phyloP scores from a whole-genome alignment of 2,797 vertebrate genomes.

The Scomberomorus guttatus region DNA sequence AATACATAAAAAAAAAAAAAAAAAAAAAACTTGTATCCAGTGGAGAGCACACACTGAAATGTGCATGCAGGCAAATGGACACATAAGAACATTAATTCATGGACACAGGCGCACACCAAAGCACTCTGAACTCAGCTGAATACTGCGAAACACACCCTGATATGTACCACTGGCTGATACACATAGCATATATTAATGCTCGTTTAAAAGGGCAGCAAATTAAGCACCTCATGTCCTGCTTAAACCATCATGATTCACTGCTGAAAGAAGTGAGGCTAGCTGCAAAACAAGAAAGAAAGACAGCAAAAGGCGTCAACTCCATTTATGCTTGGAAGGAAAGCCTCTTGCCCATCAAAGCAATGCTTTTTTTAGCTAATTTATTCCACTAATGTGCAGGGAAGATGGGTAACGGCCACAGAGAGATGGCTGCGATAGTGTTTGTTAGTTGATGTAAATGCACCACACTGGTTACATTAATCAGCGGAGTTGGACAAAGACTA shows the following conservation, averaged over 20 bases:
- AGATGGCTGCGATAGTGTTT: conserved; percentile 11
- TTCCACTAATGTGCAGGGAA: conserved; percentile 52
- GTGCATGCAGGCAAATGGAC: conserved; percentile 71
- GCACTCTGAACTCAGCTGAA: conserved; percentile 40
- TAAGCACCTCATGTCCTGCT: conserved; percentile 34
- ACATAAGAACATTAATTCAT: conserved; percentile 63
- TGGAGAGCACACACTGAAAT: conserved; percentile 44
- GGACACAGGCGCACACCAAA: conserved; percentile 31
- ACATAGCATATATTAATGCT: conserved; percentile 22
- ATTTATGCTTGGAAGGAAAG: conserved; percentile 36
- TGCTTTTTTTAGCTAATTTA: conserved; percentile 53
- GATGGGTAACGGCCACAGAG: conserved; percentile 21
- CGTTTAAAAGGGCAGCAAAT: conserved; percentile 56
- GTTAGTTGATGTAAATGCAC: conserved; percentile 35
- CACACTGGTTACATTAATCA: conserved; percentile 21
- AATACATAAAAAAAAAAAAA: conserved; percentile 40
- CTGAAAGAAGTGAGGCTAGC: conserved; percentile 5
- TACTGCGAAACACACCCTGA: conserved; percentile 16
- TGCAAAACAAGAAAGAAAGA: conserved; percentile 25
- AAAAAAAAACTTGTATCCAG: conserved; percentile 35
- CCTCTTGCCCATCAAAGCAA: conserved; percentile 24
- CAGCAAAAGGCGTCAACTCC: conserved; percentile 46
- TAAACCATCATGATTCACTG: conserved; percentile 30
- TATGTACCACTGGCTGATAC: conserved; percentile 18
- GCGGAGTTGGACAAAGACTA: conserved; percentile 6